Evolutionary conservation across 1,140 invertebrate genomes (phyloP), one percentile per base, ranked within the genome.

Genomic region (Drosophila baimaii): DNA sequence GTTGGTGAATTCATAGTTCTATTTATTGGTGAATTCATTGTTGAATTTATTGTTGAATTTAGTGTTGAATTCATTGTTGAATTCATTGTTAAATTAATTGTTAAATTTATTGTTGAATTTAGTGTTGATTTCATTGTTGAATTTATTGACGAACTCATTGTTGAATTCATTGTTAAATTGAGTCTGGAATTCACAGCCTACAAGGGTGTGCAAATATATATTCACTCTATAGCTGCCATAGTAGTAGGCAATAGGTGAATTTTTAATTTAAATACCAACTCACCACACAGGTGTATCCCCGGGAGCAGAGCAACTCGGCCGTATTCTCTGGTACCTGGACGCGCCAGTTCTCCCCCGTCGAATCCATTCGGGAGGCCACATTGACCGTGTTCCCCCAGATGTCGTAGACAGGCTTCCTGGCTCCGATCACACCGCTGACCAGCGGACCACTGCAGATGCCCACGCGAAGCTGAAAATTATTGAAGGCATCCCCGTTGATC

Each of bases 381-480:
- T 99, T 99, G 0, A 99, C 98, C 1, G 98, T 98, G 91, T 98
- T 94, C 0, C 98, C 98, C 98, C 98, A 99, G 72, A 99, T 98
- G 90, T 99, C 98, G 93, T 98, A 99, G 61, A 99, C 98, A 0
- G 98, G 98, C 90, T 99, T 99, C 27, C 98, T 94, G 0, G 98
- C 98, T 1, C 98, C 98, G 75, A 99, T 99, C 0, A 99, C 98
- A 2, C 98, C 98, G 56, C 98, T 98, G 0, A 99, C 98, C 3
- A 99, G 92, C 0, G 98, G 97, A 0, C 98, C 98, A 89, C 97
- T 96, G 88, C 97, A 98, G 46, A 99, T 97, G 19, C 97, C 98
- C 5, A 99, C 97, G 92, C 98, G 93, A 13, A 99, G 93, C 64
- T 98, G 96, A 82, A 99, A 99, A 90, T 98, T 98, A 91, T 99